Conservation (phyloP, 2,888 invertebrate genomes). For the Polyploca ridens region DNA sequence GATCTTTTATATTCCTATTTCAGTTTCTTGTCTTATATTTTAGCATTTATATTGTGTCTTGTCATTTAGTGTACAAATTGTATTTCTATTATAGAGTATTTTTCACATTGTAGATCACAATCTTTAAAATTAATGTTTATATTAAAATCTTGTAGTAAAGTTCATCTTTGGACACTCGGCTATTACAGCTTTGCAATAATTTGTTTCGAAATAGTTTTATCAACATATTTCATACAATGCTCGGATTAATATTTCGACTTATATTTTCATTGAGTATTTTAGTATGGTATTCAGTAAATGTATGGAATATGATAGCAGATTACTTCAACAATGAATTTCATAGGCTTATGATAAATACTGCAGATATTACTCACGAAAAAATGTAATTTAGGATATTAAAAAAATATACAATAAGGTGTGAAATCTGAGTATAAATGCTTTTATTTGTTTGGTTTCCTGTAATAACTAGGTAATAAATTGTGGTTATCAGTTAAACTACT, state of each 20-base stretch:
- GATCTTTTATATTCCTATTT: slow-evolving; percentile 4
- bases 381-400: slow-evolving; percentile 23
- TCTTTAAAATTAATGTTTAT: no score
- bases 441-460: slow-evolving; percentile 11
- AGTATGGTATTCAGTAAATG: slow-evolving; percentile 88
- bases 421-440: slow-evolving; percentile 8
- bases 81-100: no score
- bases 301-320: slow-evolving; percentile 89
- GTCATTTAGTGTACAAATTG: no score
- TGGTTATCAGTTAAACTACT: slow-evolving; percentile 33
- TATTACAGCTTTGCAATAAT: background rate
- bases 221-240: slow-evolving; percentile 69
- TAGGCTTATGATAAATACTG: slow-evolving; percentile 78
- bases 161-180: no score
- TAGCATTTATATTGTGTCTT: slow-evolving; percentile 15
- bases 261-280: slow-evolving; percentile 87
- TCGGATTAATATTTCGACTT: slow-evolving; percentile 86
- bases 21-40: background rate
- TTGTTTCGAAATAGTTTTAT: slow-evolving; percentile 17
- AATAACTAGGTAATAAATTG: slow-evolving; percentile 23
- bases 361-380: slow-evolving; percentile 37
- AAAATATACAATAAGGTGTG: background rate
- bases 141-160: no score
- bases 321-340: slow-evolving; percentile 90
- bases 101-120: no score